phyloP scores from a whole-genome alignment of 2,797 vertebrate genomes.

The Myiothlypis coronata region DNA sequence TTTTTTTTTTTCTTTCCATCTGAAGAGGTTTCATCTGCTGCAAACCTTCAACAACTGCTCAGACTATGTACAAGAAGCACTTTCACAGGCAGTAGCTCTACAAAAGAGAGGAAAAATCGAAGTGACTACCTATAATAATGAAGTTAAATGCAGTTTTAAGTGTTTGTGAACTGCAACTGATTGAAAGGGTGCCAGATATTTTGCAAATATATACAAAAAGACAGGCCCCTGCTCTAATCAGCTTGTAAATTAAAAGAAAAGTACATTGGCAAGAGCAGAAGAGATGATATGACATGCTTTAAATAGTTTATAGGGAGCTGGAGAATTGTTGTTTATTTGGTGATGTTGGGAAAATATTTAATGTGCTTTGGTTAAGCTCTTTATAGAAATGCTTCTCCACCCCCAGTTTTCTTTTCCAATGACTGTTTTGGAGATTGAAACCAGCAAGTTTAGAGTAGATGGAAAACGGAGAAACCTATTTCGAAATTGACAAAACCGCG shows the following conservation, averaged over 20 bases:
- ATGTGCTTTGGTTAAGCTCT: conserved; percentile 52
- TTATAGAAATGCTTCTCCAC: conserved; percentile 55
- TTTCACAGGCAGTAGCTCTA: background rate
- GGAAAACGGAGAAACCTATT: conserved; percentile 34
- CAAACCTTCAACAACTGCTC: background rate
- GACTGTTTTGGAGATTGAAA: conserved; percentile 57
- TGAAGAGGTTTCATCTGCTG: background rate
- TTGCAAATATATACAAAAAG: conserved; percentile 50
- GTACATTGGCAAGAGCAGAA: conserved; percentile 56
- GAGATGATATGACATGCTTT: conserved; percentile 59
- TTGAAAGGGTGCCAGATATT: conserved; percentile 44
- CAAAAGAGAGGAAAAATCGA: background rate
- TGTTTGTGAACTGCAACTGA: conserved; percentile 7
- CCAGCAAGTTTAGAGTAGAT: conserved; percentile 25
- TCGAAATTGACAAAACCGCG: conserved; percentile 59
- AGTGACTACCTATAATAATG: conserved; percentile 3
- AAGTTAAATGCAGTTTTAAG: conserved; percentile 13
- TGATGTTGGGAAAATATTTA: conserved; percentile 70
- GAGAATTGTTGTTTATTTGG: conserved; percentile 67
- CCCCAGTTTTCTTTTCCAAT: conserved; percentile 25
- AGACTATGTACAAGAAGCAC: background rate
- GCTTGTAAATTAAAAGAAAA: conserved; percentile 53
- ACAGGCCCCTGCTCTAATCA: conserved; percentile 36
- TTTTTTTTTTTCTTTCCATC: background rate
- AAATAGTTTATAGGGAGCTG: conserved; percentile 66